Percentiles rank a stretch among this genome's conserved stretches.
phyloP scores from a whole-genome alignment of 2,888 invertebrate genomes.

The Acrobasis suavella region DNA sequence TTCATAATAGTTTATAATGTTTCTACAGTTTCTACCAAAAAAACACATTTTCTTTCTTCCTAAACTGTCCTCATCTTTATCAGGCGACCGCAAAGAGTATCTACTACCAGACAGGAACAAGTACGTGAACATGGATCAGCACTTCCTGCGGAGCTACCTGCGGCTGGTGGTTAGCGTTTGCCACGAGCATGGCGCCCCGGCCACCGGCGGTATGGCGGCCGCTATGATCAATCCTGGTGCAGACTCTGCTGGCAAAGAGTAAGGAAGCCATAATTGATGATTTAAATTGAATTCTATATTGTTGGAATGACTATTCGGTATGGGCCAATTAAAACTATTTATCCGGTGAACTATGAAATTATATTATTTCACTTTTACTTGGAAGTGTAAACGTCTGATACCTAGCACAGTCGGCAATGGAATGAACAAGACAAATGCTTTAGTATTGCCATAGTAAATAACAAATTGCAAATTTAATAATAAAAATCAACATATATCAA shows the following conservation, averaged over 20 bases:
- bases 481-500: too few species aligned
- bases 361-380: too few species aligned
- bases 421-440: too few species aligned
- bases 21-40: not conserved
- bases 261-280: conserved; percentile 31
- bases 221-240: conserved; percentile 74
- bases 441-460: too few species aligned
- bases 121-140: conserved; percentile 85
- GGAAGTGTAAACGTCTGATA: too few species aligned
- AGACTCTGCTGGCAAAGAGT: conserved; percentile 56
- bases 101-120: conserved; percentile 86
- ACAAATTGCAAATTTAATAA: too few species aligned
- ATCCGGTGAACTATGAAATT: too few species aligned
- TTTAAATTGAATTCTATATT: not conserved
- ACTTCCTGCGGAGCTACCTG: conserved; percentile 85
- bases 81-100: conserved; percentile 81
- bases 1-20: not conserved
- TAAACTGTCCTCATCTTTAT: conserved; percentile 14
- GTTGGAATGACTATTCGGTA: too few species aligned
- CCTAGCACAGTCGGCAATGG: too few species aligned
- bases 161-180: conserved; percentile 82
- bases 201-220: conserved; percentile 87
- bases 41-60: not conserved
- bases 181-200: conserved; percentile 83
- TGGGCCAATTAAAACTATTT: too few species aligned